Evolutionary conservation across 2,888 invertebrate genomes (phyloP), one percentile per base, ranked within the genome.

Genomic region (Leptothorax acervorum): DNA sequence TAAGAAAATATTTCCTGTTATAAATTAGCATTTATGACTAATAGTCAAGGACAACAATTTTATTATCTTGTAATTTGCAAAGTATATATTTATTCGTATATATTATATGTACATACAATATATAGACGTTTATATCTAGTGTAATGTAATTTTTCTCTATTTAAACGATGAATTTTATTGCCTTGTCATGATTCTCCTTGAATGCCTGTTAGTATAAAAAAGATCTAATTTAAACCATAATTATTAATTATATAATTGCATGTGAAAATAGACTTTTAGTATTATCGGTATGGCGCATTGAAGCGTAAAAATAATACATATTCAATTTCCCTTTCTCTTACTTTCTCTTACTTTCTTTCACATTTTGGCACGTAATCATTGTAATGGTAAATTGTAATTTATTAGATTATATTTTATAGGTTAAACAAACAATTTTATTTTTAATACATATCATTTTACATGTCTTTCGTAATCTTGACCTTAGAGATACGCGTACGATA

Each of bases 401-500:
- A 23, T 23, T 66, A 65, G 18, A 15, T 57, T 70, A 5, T 11
- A 78, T 42, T n/a, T 12, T 1, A 5, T 15, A 45, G 12, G 42
- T 68, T 78, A 55, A 78, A 55, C 31, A 42, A 42, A 66, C 2
- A 18, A 42, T 28, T 76, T 11, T 0, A 35, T 45, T 55, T 70
- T 68, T 57, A n/a, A 11, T 42, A 68, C 6, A 15, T 51, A 8
- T 66, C 23, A 31, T 42, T 55, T 53, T 15, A 57, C 11, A 8
- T 70, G 12, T 66, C 11, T 71, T 35, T 85, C 8, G 8, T 51
- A 35, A 66, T 76, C 1, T 48, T 51, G 8, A 53, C 6, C 28
- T 62, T 12, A 45, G 93, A 90, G 28, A 89, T 87, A 4, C 87
- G 90, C 76, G 92, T 94, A 23, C 90, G 94, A 15, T 94, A 91